Evolutionary conservation across 2,888 invertebrate genomes (phyloP), one percentile per base, ranked within the genome.

Genomic region (Gari tellinella): DNA sequence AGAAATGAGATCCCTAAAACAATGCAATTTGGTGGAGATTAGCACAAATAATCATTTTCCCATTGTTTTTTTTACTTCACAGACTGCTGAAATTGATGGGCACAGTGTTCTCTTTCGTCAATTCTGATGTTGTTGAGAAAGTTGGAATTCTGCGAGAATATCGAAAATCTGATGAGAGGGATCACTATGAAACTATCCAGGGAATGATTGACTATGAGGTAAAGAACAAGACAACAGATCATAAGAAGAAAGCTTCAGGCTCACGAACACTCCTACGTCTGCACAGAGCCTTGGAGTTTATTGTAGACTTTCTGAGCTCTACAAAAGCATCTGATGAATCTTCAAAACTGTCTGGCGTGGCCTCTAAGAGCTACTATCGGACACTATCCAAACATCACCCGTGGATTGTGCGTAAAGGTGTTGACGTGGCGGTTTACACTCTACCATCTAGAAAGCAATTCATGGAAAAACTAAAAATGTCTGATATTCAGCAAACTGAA

Each of bases 261-360:
- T 95, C 96, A 68, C 94, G 98, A 72, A 98, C 98, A 2, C 93
- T 98, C 87, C 93, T 99, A 23, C 94, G 98, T 82, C 93, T 99
- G 60, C 98, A 98, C 91, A 94, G 98, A 90, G 98, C 98, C 10
- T 93, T 98, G 88, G 97, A 97, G 92, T 99, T 99, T 92, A 96
- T 98, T 72, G 94, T 95, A 76, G 93, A 95, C 79, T 98, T 99
- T 91, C 93, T 99, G 79, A 94, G 94, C 77, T 94, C 95, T 76
- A 91, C 97, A n/a, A 72, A 77, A 17, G 72, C 69, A 93, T 86
- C 86, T n/a, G 79, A 81, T 4, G 82, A 80, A 14, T 80, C 85
- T 91, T 93, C 64, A 15, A 88, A 86, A 49, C 62, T 88, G 64
- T 82, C 86, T 7, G 63, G 56, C 5, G 94, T 95, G 15, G 97